phyloP scores from a whole-genome alignment of 2,888 invertebrate genomes.

The Parasteatoda lunata region DNA sequence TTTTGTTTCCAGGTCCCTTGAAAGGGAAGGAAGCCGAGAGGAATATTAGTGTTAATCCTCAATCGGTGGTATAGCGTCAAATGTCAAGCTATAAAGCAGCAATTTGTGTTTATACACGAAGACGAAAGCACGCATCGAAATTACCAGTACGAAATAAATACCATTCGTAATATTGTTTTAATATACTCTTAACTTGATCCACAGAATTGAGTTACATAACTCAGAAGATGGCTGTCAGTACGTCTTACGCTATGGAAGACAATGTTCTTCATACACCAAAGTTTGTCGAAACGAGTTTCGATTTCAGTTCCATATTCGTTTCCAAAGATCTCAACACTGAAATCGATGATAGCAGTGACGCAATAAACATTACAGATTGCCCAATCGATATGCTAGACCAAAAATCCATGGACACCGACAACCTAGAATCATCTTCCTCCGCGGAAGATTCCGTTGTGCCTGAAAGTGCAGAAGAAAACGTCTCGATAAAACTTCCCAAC shows the following conservation, averaged over 20 bases:
- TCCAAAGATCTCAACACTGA: slow-evolving; percentile 36
- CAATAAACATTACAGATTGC: slow-evolving; percentile 33
- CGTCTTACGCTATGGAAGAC: slow-evolving; percentile 41
- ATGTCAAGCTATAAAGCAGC: too few relatives aligned
- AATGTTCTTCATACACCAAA: slow-evolving; percentile 58
- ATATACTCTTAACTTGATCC: too few relatives aligned
- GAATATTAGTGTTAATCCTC: too few relatives aligned
- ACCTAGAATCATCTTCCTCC: slow-evolving; percentile 34
- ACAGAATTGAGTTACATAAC: too few relatives aligned
- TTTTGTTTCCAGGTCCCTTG: too few relatives aligned
- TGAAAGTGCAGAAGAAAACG: slow-evolving; percentile 7
- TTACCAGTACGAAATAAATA: too few relatives aligned
- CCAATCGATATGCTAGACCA: slow-evolving; percentile 6
- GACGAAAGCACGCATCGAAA: too few relatives aligned
- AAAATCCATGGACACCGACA: slow-evolving; percentile 24
- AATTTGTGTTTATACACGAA: too few relatives aligned
- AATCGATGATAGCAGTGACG: slow-evolving; percentile 27
- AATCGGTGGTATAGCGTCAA: too few relatives aligned
- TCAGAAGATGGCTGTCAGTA: slow-evolving; percentile 42
- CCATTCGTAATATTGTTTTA: too few relatives aligned
- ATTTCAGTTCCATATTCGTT: slow-evolving; percentile 60
- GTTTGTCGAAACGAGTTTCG: slow-evolving; percentile 56
- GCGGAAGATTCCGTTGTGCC: slow-evolving; percentile 26
- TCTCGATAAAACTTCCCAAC: slow-evolving; percentile 72
- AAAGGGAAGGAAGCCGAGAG: too few relatives aligned